These are phyloP conservation scores for Oscheius sp. DNA, from an alignment of 2,888 invertebrate species.

Conservation along the genomic window DNA sequence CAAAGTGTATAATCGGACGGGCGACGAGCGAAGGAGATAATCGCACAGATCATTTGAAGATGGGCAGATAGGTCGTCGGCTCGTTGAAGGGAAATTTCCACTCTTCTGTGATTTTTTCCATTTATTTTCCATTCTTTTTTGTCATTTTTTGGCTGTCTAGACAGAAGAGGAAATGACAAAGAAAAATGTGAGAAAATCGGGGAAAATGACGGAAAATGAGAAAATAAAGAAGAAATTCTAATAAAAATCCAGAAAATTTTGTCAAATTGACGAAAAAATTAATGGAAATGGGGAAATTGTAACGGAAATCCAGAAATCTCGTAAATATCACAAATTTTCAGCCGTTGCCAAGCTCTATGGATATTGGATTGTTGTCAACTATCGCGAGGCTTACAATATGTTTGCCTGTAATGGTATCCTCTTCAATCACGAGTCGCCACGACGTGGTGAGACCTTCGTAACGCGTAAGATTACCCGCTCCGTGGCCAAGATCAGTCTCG, in stretches of 20 bases:
- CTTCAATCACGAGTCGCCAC: constrained; percentile 95
- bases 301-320: not conserved
- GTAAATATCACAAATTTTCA: constrained; percentile 74
- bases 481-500: constrained; percentile 93
- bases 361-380: constrained; percentile 95
- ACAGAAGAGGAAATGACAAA: too few relatives aligned
- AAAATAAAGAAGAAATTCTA: too few relatives aligned
- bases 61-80: too few relatives aligned
- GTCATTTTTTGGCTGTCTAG: too few relatives aligned
- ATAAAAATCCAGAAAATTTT: too few relatives aligned
- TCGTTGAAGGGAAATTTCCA: too few relatives aligned
- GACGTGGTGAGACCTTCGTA: constrained; percentile 95
- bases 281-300: not conserved
- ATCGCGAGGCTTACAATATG: constrained; percentile 93
- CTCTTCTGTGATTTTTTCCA: too few relatives aligned
- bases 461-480: constrained; percentile 96
- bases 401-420: constrained; percentile 95
- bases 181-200: too few relatives aligned
- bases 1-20: not conserved
- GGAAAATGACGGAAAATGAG: too few relatives aligned
- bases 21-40: too few relatives aligned
- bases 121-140: too few relatives aligned
- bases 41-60: constrained; percentile 7
- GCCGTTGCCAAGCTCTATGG: constrained; percentile 95
- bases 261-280: too few relatives aligned